Evolutionary conservation across 2,888 invertebrate genomes (phyloP), one percentile per base, ranked within the genome.

Genomic region (Acanthosepion pharaonis): DNA sequence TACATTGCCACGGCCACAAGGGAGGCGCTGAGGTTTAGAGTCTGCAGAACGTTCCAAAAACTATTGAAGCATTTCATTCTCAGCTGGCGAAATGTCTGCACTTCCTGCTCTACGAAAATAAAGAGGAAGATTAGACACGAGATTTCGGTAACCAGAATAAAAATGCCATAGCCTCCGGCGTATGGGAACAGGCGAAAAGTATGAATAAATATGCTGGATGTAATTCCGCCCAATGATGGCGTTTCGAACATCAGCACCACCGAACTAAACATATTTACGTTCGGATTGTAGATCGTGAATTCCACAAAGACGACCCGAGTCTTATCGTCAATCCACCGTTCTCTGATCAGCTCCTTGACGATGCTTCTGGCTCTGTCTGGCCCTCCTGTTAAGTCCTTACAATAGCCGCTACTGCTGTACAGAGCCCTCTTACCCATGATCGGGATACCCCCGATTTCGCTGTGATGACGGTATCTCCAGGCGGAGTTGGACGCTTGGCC

Each of bases 361-460:
- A 95, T 95, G 28, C 93, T 42, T 25, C 91, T 95, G 11, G 96
- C 96, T 42, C 96, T 94, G 49, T 94, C 94, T 93, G 94, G 95
- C 18, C 95, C 95, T 18, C 96, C 96, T 91, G 96, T 95, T 94
- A 96, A 94, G 95, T 96, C 96, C 28, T 95, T 95, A 9, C 96
- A 95, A 94, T 96, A 96, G 0, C 96, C 96, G 48, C 96, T 96
- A 91, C 96, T 96, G 28, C 95, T 96, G 94, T 96, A 97, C 1
- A 96, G 94, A 28, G 96, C 96, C 28, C 96, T 94, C 78, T 95
- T 94, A 28, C 96, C 96, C 9, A 95, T 96, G 94, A 96, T 96
- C 0, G 96, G 97, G 5, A 96, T 91, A 3, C 96, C 96, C 11
- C 95, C 96, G 15, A 95, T 95, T 28, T 96, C 95, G 64, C 95